These are phyloP conservation scores for Acanthopagrus latus DNA, from an alignment of 2,797 vertebrate genomes.

Conservation along the genomic window DNA sequence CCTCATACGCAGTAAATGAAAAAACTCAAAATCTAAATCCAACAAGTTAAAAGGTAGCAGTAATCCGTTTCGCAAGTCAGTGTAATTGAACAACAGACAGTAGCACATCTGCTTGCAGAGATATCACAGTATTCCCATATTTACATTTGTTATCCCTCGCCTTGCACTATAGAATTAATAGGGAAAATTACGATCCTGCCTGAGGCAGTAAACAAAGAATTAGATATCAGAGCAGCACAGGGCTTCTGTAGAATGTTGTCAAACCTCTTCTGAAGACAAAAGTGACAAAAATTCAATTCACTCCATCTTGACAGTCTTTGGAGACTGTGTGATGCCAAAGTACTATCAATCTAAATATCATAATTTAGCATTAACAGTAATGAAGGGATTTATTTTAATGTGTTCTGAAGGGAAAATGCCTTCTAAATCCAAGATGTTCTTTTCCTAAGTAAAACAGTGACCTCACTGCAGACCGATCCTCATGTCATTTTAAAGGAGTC, in stretches of 20 bases:
- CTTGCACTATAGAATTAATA: constrained; percentile 69
- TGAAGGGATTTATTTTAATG: constrained; percentile 10
- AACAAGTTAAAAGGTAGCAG: constrained; percentile 73
- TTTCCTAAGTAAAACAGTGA: not conserved
- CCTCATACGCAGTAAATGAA: constrained; percentile 71
- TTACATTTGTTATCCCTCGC: constrained; percentile 71
- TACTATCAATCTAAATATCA: constrained; percentile 30
- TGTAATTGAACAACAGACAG: constrained; percentile 72
- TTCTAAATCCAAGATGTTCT: constrained; percentile 3
- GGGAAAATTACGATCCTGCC: constrained; percentile 66
- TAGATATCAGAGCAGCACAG: constrained; percentile 50
- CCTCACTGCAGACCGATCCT: constrained; percentile 9
- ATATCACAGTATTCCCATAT: constrained; percentile 70
- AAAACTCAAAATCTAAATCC: constrained; percentile 74
- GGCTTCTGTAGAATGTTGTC: constrained; percentile 57
- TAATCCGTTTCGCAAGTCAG: constrained; percentile 66
- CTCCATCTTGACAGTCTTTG: constrained; percentile 37
- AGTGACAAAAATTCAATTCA: constrained; percentile 55
- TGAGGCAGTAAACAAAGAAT: constrained; percentile 64
- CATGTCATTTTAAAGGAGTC: constrained; percentile 31
- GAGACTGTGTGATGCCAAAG: constrained; percentile 35
- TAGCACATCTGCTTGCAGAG: constrained; percentile 68
- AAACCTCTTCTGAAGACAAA: constrained; percentile 52
- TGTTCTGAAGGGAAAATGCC: constrained; percentile 6
- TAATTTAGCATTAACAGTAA: constrained; percentile 16